A percentile compares a stretch with the other conserved stretches of the same genome.
phyloP scores from a whole-genome alignment of 2,797 vertebrate species.

The Pseudochirops corinnae region DNA sequence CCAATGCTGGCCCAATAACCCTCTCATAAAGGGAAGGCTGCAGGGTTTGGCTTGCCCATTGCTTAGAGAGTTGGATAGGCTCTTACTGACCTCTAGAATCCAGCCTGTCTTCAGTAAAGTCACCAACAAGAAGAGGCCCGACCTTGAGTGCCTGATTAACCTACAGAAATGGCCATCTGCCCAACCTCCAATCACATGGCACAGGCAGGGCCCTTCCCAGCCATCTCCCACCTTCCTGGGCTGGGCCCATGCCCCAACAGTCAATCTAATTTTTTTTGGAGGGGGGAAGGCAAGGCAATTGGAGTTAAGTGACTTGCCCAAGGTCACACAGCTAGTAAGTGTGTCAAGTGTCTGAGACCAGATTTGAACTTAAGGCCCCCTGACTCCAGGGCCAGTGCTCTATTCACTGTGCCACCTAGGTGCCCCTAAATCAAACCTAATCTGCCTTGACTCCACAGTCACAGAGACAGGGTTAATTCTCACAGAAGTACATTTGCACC shows the following conservation, averaged over 20 bases:
- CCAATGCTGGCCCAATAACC: background rate
- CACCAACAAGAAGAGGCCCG: background rate
- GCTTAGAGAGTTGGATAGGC: background rate
- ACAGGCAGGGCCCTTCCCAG: background rate
- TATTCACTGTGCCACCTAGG: too few species aligned
- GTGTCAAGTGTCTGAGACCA: too few species aligned
- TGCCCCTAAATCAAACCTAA: rapidly evolving
- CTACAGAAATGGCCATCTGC: background rate
- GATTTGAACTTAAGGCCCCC: too few species aligned
- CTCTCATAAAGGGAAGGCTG: background rate
- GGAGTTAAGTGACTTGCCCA: too few species aligned
- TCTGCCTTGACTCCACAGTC: background rate
- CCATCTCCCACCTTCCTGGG: background rate
- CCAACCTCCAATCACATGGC: background rate
- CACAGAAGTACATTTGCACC: background rate
- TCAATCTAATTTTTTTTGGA: background rate
- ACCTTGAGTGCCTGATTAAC: background rate
- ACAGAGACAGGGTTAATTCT: background rate
- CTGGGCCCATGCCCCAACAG: background rate
- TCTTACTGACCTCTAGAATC: background rate
- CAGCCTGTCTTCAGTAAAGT: background rate
- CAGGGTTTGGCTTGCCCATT: background rate
- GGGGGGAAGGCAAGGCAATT: too few species aligned
- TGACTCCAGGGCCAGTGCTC: too few species aligned
- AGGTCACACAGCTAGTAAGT: too few species aligned